Base-by-base conservation (phyloP, 35 echinoderm and acorn worm genomes). In the Lytechinus variegatus region DNA sequence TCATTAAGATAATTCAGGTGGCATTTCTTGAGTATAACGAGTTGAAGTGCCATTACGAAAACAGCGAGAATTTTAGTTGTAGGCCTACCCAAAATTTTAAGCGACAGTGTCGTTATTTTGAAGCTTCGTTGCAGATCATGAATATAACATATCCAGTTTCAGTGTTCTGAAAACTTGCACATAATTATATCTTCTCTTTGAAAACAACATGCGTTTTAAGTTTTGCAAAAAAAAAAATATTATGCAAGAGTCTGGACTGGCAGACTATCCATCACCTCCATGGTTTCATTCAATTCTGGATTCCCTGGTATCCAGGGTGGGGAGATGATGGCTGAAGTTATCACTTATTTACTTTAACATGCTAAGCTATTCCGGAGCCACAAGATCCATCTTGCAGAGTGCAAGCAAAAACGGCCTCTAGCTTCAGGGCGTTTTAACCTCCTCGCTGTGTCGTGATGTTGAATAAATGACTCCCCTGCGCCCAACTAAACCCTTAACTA, bases 381-480 rank as follows among this genome's bases (percentile, higher is more conserved):
- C 19, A 16, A 79, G 66, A 79, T 79, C 66, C 66, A 79, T 79
- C 66, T 79, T 79, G 13, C 66, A 79, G 66, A 79, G 66, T 79
- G 66, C 66, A 79, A 79, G 66, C 66, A 79, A 79, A 79, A 79
- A 79, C 19, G 19, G 66, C 66, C 66, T 16, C 66, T 79, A 79
- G 66, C 66, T 27, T 79, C 66, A 79, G 66, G 66, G 66, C 21
- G 66, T 79, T 79, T 79, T 79, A 79, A 79, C 66, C 66, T 79
- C 66, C 66, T 24, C 21, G 14, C n/a, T 24, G 66, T 79, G 66
- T 16, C 66, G n/a, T 79, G 66, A 79, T 79, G 66, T 79, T 79
- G 66, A 79, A 79, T 79, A 79, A 79, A 79, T 79, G 66, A 79
- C 66, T 79, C 66, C 66, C 66, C 66, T 79, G 66, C 66, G 66